Conservation (phyloP, 2,888 invertebrate genomes). For the Balanococcus diminutus region DNA sequence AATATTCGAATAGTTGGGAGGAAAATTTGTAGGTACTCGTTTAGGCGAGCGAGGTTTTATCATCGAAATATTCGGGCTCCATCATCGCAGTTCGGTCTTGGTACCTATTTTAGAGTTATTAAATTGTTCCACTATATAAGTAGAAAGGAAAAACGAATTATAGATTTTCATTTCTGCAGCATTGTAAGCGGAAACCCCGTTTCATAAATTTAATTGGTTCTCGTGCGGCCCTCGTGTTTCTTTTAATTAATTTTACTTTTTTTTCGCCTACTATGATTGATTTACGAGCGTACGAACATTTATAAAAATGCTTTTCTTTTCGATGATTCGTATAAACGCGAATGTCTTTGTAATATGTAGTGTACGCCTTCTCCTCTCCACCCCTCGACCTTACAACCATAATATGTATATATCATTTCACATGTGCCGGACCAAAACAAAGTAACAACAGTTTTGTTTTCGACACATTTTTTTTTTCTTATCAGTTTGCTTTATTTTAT, state of each 20-base stretch:
- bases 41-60: neutral
- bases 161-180: conserved; percentile 25
- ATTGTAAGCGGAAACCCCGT: conserved; percentile 17
- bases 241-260: conserved; percentile 27
- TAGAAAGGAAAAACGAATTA: conserved; percentile 25
- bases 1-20: neutral
- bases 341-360: neutral
- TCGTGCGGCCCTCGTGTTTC: conserved; percentile 14
- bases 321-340: conserved; percentile 11
- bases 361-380: neutral
- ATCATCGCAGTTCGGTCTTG: neutral
- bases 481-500: neutral
- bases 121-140: conserved; percentile 4
- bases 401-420: neutral
- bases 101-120: conserved; percentile 17
- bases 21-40: neutral
- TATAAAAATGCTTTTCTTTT: conserved; percentile 20
- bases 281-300: neutral
- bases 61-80: neutral
- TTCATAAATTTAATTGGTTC: conserved; percentile 29
- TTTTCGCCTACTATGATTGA: conserved; percentile 10
- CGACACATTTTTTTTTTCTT: neutral
- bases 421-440: neutral
- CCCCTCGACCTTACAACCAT: neutral
- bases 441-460: neutral